A percentile compares a stretch with the other conserved stretches of the same genome.
These are phyloP conservation scores for Melierax canorus DNA, from an alignment of 2,113 vertebrate genomes.

Conservation along the genomic window DNA sequence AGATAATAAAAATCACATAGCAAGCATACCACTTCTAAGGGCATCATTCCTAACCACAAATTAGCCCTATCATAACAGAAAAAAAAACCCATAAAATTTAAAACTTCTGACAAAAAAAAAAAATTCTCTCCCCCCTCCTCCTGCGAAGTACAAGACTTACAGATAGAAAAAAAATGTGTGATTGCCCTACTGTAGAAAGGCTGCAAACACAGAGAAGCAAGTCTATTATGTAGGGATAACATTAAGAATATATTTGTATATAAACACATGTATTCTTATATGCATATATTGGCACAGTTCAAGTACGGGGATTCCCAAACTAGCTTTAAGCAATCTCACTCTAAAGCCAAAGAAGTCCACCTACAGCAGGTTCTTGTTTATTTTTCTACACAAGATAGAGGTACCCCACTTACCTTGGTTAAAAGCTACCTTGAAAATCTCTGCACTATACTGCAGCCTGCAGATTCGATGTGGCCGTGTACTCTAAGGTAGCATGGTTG, in stretches of 20 bases:
- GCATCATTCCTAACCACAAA: background rate
- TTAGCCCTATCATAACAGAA: background rate
- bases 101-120: background rate
- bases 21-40: background rate
- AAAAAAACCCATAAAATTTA: background rate
- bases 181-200: background rate
- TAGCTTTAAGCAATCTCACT: background rate
- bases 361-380: background rate
- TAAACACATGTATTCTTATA: background rate
- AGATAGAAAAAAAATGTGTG: background rate
- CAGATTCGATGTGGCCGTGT: accelerated
- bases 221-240: too few species aligned
- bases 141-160: background rate
- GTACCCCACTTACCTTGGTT: background rate
- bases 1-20: background rate
- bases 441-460: background rate
- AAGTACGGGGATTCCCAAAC: background rate
- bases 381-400: background rate
- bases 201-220: background rate
- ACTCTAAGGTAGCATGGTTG: background rate
- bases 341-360: too few species aligned
- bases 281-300: background rate
- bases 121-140: accelerated
- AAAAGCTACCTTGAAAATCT: background rate
- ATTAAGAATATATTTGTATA: background rate